Percentiles rank a stretch among this genome's conserved stretches.
phyloP scores from a whole-genome alignment of 2,797 vertebrate species.

The Arnoldichthys spilopterus region DNA sequence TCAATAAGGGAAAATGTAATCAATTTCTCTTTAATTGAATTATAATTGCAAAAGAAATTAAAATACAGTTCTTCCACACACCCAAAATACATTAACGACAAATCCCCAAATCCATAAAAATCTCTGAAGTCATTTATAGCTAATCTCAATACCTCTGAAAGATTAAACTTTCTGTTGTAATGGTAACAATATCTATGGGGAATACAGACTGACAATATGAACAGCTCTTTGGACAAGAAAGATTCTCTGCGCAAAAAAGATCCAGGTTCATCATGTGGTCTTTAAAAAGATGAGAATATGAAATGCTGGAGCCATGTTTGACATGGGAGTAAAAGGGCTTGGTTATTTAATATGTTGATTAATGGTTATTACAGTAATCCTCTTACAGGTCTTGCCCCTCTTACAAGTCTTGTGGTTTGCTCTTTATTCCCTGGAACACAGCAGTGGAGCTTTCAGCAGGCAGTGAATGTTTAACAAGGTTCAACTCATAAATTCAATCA shows the following conservation, averaged over 20 bases:
- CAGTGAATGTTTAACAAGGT: not conserved
- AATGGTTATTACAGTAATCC: constrained; percentile 14
- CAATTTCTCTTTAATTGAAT: too few species aligned
- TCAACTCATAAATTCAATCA: too few species aligned
- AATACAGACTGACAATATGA: constrained; percentile 14
- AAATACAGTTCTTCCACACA: too few species aligned
- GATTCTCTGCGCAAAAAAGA: not conserved
- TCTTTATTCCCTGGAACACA: not conserved
- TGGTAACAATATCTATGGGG: constrained; percentile 36
- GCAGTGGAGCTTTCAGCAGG: not conserved
- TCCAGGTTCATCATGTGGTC: not conserved
- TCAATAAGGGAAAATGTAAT: too few species aligned
- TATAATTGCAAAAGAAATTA: too few species aligned
- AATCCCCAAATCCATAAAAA: not conserved
- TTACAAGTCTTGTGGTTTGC: not conserved
- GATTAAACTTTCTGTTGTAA: constrained; percentile 35
- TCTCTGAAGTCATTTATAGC: not conserved
- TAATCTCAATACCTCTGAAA: constrained; percentile 4
- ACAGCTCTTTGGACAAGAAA: constrained; percentile 15
- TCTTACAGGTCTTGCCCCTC: not conserved
- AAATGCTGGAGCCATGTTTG: not conserved
- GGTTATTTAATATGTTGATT: constrained; percentile 5
- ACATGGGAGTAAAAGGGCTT: not conserved
- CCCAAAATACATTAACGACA: not conserved
- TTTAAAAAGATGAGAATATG: not conserved